Evolutionary conservation across 2,113 vertebrate species (phyloP).

Genomic region (Pogona vitticeps): DNA sequence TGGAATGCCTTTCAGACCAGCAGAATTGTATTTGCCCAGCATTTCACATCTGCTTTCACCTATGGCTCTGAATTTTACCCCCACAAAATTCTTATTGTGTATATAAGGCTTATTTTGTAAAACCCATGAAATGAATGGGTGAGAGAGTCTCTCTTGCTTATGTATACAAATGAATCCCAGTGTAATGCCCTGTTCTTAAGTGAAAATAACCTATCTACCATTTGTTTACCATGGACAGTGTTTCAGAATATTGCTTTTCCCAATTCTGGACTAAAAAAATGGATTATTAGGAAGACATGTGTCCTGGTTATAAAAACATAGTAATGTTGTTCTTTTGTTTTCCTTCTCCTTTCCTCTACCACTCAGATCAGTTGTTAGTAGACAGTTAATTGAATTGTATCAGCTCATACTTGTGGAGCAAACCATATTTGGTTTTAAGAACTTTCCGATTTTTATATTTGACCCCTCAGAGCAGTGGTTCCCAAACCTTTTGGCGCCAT

Average conservation of each 20-base stretch:
- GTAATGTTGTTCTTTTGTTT: background rate
- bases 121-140: background rate
- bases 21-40: conserved; percentile 25
- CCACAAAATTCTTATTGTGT: background rate
- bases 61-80: conserved; percentile 12
- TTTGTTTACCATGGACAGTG: background rate
- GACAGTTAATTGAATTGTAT: background rate
- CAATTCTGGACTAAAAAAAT: background rate
- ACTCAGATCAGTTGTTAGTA: background rate
- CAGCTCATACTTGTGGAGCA: background rate
- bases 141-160: conserved; percentile 14
- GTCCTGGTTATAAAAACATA: background rate
- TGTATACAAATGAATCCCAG: background rate
- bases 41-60: conserved; percentile 7
- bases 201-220: background rate
- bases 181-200: conserved; percentile 10
- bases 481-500: no score
- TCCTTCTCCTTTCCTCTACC: background rate
- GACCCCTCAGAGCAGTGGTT: no score
- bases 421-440: background rate
- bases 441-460: no score
- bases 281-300: background rate
- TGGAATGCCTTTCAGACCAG: background rate
- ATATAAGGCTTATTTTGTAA: conserved; percentile 15
- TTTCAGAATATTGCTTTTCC: background rate